These are phyloP conservation scores for Deilephila elpenor DNA, from an alignment of 2,888 invertebrate species.

Conservation along the genomic window DNA sequence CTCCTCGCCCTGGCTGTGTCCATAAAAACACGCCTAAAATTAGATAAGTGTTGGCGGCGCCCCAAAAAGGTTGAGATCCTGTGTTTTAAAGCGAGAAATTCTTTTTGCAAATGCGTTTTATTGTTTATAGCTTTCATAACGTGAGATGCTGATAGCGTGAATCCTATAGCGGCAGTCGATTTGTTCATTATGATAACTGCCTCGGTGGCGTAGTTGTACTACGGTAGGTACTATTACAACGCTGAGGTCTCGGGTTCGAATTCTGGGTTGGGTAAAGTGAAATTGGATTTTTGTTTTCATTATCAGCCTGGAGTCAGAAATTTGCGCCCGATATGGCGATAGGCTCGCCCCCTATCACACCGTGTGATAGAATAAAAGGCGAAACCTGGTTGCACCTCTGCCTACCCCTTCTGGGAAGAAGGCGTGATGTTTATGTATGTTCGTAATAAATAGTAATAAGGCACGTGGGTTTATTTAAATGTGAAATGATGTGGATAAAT, in stretches of 20 bases:
- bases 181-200: no score
- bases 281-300: no score
- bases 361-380: no score
- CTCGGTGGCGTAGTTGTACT: no score
- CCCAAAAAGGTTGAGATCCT: not conserved
- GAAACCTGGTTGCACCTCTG: no score
- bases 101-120: constrained; percentile 26
- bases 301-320: no score
- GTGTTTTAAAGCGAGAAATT: not conserved
- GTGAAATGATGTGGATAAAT: constrained; percentile 2
- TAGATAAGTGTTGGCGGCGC: not conserved
- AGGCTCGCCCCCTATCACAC: no score
- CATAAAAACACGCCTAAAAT: constrained; percentile 11
- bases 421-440: not conserved
- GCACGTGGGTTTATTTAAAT: constrained; percentile 7
- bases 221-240: no score
- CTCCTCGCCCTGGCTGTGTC: not conserved
- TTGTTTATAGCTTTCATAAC: constrained; percentile 33
- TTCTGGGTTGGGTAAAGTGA: no score
- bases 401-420: no score
- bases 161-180: not conserved
- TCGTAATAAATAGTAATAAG: not conserved
- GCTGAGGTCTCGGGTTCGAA: no score
- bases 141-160: constrained; percentile 8
- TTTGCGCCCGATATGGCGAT: no score